These are phyloP conservation scores for Mesoligia furuncula DNA, from an alignment of 2,888 invertebrate species.

Conservation along the genomic window DNA sequence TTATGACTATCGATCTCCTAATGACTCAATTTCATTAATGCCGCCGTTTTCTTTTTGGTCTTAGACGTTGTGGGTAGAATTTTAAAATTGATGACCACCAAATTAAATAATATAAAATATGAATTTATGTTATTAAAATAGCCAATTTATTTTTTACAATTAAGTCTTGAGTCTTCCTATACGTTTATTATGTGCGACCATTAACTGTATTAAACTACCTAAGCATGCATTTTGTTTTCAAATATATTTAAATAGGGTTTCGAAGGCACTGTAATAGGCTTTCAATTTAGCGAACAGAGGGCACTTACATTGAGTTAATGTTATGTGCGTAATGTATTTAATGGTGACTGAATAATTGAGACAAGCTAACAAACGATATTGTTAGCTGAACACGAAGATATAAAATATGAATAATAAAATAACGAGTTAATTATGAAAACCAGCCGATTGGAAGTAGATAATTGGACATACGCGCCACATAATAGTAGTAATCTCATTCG, in stretches of 20 bases:
- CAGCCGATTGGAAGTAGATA: slow-evolving; percentile 21
- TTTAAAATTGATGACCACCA: not conserved
- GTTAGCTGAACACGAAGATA: slow-evolving; percentile 47
- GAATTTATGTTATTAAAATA: slow-evolving; percentile 1
- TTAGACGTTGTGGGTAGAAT: not conserved
- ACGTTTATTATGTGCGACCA: not conserved
- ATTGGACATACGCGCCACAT: slow-evolving; percentile 30
- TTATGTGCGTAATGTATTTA: slow-evolving; percentile 38
- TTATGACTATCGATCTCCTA: not conserved
- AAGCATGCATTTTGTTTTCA: slow-evolving; percentile 14
- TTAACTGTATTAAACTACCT: slow-evolving; percentile 7
- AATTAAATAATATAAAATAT: not conserved
- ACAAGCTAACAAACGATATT: slow-evolving; percentile 46
- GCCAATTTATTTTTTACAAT: not conserved
- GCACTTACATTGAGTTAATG: slow-evolving; percentile 44
- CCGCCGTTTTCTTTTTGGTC: not conserved
- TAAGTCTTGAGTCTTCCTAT: not conserved
- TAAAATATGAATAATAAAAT: slow-evolving; percentile 47
- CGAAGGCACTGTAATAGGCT: slow-evolving; percentile 23
- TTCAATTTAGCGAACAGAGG: slow-evolving; percentile 44
- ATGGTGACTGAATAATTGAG: slow-evolving; percentile 42
- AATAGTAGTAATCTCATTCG: slow-evolving; percentile 20
- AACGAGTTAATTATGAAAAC: slow-evolving; percentile 35
- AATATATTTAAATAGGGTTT: slow-evolving; percentile 23
- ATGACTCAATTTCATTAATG: not conserved